phyloP scores from a whole-genome alignment of 2,113 vertebrate genomes.

The Eclectus roratus region DNA sequence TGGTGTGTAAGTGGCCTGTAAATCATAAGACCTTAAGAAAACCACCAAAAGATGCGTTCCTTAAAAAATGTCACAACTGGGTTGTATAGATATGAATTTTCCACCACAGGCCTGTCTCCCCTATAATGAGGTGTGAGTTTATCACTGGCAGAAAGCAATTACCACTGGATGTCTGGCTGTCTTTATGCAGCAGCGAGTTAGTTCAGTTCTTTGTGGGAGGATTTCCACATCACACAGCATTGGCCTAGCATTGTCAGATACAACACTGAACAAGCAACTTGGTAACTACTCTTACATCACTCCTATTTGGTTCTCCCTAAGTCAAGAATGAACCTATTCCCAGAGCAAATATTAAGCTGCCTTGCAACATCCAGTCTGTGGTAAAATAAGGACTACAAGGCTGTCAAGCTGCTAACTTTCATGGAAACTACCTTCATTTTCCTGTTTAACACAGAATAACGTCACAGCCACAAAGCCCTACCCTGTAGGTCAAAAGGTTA shows the following conservation, averaged over 20 bases:
- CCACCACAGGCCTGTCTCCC: not conserved
- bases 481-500: not conserved
- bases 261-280: not conserved
- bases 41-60: not conserved
- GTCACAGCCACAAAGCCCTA: slow-evolving; percentile 6
- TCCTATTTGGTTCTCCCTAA: not conserved
- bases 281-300: not conserved
- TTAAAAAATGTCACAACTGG: not conserved
- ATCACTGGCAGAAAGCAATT: slow-evolving; percentile 5
- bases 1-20: not conserved
- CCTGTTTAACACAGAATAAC: not conserved
- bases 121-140: not conserved
- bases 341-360: not conserved
- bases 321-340: not conserved
- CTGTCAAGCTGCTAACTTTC: not conserved
- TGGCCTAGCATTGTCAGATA: not conserved
- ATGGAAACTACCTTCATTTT: not conserved
- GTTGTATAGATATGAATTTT: not conserved
- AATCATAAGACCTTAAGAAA: not conserved
- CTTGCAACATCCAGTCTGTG: not conserved
- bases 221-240: not conserved
- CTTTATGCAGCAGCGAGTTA: not conserved
- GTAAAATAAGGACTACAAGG: not conserved
- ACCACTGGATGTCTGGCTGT: not conserved
- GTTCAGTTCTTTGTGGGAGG: not conserved